phyloP scores from a whole-genome alignment of 2,888 invertebrate species.

The Aphidius colemani region DNA sequence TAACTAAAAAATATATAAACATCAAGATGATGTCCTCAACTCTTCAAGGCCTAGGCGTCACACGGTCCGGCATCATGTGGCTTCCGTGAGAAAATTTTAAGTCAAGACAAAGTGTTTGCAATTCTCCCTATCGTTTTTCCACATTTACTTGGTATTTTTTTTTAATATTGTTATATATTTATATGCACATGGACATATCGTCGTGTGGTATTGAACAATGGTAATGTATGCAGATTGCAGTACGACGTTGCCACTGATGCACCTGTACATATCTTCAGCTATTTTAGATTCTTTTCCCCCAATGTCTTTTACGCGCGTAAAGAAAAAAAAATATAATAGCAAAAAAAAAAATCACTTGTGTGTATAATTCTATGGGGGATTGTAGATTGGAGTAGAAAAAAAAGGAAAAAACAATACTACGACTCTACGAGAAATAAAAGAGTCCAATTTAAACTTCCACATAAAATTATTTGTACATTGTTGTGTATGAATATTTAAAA shows the following conservation, averaged over 20 bases:
- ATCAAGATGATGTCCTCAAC: constrained; percentile 11
- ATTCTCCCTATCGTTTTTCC: background rate
- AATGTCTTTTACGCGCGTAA: no score
- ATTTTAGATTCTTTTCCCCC: background rate
- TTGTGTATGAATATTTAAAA: no score
- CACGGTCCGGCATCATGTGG: constrained; percentile 34
- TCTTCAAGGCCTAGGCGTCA: constrained; percentile 28
- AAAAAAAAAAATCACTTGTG: no score
- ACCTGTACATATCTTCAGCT: background rate
- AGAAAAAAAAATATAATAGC: background rate
- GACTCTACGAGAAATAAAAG: no score
- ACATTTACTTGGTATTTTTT: no score
- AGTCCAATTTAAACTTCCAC: no score
- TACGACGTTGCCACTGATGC: constrained; percentile 48
- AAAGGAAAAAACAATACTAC: no score
- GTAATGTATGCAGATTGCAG: constrained; percentile 57
- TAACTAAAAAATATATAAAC: background rate
- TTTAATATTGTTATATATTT: no score
- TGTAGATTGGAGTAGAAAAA: no score
- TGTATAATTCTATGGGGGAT: no score
- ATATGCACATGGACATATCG: background rate
- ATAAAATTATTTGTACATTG: no score
- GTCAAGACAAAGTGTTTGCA: constrained; percentile 41
- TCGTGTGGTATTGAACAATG: constrained; percentile 20
- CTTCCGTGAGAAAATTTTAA: constrained; percentile 54